Base-by-base conservation (phyloP, 2,888 invertebrate species). In the Cetonia aurata region DNA sequence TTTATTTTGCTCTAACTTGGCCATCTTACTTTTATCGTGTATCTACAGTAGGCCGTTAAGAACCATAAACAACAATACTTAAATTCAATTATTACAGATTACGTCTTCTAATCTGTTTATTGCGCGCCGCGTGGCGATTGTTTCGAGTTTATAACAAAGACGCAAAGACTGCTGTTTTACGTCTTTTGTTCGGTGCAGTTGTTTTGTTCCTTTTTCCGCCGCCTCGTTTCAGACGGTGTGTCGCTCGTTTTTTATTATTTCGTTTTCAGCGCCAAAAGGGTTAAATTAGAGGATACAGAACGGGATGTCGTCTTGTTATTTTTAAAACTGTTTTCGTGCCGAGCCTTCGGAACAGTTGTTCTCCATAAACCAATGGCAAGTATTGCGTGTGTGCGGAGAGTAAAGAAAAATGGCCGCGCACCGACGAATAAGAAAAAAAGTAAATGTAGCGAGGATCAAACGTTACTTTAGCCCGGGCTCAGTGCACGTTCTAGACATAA, bases 1-100 rank as follows among this genome's bases (percentile, higher is more conserved):
- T 80, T 80, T 79, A 80, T 80, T 80, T 79, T 79, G 78, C 79
- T 79, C 77, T 77, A 77, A 78, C 76, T 77, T 76, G 74, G 75
- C 76, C 76, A 77, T 77, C 77, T 76, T 79, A 77, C 76, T 76
- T 79, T 78, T 79, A 77, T 78, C 78, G 76, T 75, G 74, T 74
- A 73, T 76, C 74, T 74, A 71, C 62, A 62, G 62, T 62, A 62
- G 62, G 62, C 48, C 50, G 62, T 33, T 62, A 62, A 62, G 62
- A 48, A 62, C 48, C 62, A 48, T 62, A 62, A 62, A 62, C 48
- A 62, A 62, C 62, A 62, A 62, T 50, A 62, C 62, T 62, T 62
- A 62, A 62, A 62, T 62, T 48, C 62, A 62, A 62, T 62, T 62
- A 62, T 62, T 62, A 62, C 62, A 48, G 62, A 62, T 48, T 62